These are phyloP conservation scores for Polypterus senegalus DNA, from an alignment of 2,113 vertebrate genomes.

Conservation along the genomic window DNA sequence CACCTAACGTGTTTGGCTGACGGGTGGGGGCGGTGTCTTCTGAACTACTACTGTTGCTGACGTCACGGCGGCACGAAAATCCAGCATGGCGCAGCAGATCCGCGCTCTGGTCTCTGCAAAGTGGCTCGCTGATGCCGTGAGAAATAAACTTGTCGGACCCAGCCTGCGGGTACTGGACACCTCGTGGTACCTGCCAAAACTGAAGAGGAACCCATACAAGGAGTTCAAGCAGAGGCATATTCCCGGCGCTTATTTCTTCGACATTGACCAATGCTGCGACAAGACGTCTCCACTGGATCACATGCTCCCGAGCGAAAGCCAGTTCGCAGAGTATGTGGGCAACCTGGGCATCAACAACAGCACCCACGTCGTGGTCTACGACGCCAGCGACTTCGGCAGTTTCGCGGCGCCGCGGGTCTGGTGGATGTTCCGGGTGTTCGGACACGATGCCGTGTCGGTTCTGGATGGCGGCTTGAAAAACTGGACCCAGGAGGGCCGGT, in stretches of 20 bases:
- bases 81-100: slow-evolving; percentile 56
- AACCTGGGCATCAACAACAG: slow-evolving; percentile 62
- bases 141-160: slow-evolving; percentile 42
- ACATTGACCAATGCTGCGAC: slow-evolving; percentile 77
- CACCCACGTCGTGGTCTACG: slow-evolving; percentile 84
- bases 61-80: neutral
- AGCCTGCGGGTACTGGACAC: slow-evolving; percentile 66
- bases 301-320: slow-evolving; percentile 59
- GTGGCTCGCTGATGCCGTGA: slow-evolving; percentile 72
- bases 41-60: neutral
- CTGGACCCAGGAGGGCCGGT: slow-evolving; percentile 60
- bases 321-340: slow-evolving; percentile 65
- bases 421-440: slow-evolving; percentile 93
- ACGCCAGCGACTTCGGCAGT: slow-evolving; percentile 72
- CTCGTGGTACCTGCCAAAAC: slow-evolving; percentile 78
- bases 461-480: slow-evolving; percentile 75
- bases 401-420: slow-evolving; percentile 77
- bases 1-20: no score
- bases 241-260: slow-evolving; percentile 69
- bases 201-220: slow-evolving; percentile 48
- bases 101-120: slow-evolving; percentile 64
- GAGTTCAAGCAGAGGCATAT: slow-evolving; percentile 74
- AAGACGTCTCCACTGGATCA: slow-evolving; percentile 64
- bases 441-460: slow-evolving; percentile 69
- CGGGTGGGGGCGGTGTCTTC: no score